These are phyloP conservation scores for Scaptomyza pallida DNA, from an alignment of 1,140 invertebrate species.

Conservation along the genomic window DNA sequence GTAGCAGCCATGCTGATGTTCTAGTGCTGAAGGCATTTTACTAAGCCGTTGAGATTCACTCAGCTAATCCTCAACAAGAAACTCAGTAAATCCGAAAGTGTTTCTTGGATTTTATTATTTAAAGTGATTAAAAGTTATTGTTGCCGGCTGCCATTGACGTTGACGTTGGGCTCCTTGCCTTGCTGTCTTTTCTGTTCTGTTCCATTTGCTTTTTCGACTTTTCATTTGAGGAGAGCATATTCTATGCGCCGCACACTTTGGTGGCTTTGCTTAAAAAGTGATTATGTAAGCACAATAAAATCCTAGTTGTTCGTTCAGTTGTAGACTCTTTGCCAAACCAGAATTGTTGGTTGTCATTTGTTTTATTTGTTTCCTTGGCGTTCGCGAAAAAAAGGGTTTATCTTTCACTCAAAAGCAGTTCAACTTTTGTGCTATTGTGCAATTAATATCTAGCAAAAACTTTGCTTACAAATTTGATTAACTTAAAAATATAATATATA, in stretches of 20 bases:
- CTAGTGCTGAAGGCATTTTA: conserved; percentile 55
- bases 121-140: conserved; percentile 68
- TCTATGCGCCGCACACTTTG: conserved; percentile 30
- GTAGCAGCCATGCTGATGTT: conserved; percentile 36
- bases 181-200: neutral
- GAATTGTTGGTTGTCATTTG: neutral
- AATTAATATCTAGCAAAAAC: neutral
- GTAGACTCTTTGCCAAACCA: conserved; percentile 17
- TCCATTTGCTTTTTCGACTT: conserved; percentile 44
- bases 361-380: conserved; percentile 19
- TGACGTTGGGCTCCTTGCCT: conserved; percentile 22
- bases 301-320: conserved; percentile 44
- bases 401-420: neutral
- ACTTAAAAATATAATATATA: too few species aligned
- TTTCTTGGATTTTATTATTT: conserved; percentile 66
- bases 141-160: conserved; percentile 40
- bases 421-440: too few species aligned
- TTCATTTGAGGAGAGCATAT: conserved; percentile 9
- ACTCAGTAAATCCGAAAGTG: conserved; percentile 60
- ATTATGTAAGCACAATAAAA: conserved; percentile 59
- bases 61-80: conserved; percentile 59
- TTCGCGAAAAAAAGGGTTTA: conserved; percentile 6
- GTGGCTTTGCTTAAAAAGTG: conserved; percentile 41
- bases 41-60: conserved; percentile 57
- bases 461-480: neutral